These are phyloP conservation scores for Lophius americanus DNA, from an alignment of 2,797 vertebrate species.

Conservation along the genomic window DNA sequence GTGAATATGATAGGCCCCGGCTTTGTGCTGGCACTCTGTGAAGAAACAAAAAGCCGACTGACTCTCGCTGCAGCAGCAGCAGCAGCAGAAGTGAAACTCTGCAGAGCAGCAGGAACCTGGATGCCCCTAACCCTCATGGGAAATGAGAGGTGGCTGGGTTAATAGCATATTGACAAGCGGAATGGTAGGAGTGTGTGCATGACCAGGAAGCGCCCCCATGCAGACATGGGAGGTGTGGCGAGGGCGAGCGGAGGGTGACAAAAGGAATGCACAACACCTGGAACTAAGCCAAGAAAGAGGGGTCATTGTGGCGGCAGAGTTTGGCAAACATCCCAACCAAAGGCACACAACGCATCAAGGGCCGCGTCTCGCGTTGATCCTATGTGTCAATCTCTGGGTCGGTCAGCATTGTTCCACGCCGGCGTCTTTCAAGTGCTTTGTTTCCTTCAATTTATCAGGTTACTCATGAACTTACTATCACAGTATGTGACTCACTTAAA, in stretches of 20 bases:
- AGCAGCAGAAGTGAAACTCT: not conserved
- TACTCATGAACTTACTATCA: too few relatives aligned
- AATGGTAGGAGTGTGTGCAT: constrained; percentile 47
- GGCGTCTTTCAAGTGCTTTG: too few relatives aligned
- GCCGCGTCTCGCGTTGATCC: constrained; percentile 4
- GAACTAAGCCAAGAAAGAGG: constrained; percentile 46
- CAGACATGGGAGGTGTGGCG: constrained; percentile 57
- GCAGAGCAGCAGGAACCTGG: constrained; percentile 50
- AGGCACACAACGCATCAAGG: constrained; percentile 1
- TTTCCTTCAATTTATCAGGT: too few relatives aligned
- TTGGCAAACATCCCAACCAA: constrained; percentile 32
- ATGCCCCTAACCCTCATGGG: constrained; percentile 58
- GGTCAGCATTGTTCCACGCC: too few relatives aligned
- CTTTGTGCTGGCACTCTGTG: constrained; percentile 61
- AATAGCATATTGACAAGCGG: constrained; percentile 64
- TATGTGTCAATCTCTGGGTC: too few relatives aligned
- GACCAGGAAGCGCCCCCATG: constrained; percentile 66
- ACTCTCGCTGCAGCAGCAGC: constrained; percentile 52
- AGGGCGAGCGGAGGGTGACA: constrained; percentile 37
- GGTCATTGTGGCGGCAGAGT: constrained; percentile 26
- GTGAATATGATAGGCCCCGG: constrained; percentile 54
- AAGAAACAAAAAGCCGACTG: constrained; percentile 67
- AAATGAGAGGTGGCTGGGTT: constrained; percentile 68
- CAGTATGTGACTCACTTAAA: too few relatives aligned
- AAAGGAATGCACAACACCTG: constrained; percentile 54